A percentile compares a stretch with the other conserved stretches of the same genome.
These are phyloP conservation scores for Telenomus remus DNA, from an alignment of 1,140 invertebrate genomes.

Conservation along the genomic window DNA sequence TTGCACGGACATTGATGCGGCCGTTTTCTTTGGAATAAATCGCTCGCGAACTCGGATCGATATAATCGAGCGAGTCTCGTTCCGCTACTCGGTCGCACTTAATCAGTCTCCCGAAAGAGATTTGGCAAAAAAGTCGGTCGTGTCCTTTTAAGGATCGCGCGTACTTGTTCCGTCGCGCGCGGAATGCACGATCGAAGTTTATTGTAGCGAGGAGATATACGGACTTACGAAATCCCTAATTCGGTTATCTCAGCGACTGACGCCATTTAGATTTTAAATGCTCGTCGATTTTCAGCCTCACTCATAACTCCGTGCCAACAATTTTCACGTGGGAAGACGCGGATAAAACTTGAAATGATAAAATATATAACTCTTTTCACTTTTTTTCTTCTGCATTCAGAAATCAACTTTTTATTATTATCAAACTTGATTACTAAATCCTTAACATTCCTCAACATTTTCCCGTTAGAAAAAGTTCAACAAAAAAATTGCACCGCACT, in stretches of 20 bases:
- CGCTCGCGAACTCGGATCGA: conserved; percentile 32
- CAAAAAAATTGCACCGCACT: neutral
- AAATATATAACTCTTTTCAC: neutral
- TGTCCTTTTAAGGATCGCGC: conserved; percentile 35
- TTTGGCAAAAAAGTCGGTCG: conserved; percentile 26
- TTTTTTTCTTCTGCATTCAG: neutral
- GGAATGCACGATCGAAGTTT: conserved; percentile 24
- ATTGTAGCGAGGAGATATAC: conserved; percentile 20
- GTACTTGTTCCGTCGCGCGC: conserved; percentile 5
- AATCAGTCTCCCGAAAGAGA: conserved; percentile 34
- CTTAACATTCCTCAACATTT: too few species aligned
- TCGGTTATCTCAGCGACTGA: conserved; percentile 10
- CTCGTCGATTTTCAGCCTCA: neutral
- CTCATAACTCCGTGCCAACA: neutral
- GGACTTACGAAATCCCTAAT: conserved; percentile 11
- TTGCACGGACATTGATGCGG: conserved; percentile 35
- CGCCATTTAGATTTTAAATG: conserved; percentile 9
- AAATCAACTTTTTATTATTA: neutral
- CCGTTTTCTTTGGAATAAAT: conserved; percentile 46
- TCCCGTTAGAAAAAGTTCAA: neutral
- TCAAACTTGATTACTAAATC: too few species aligned
- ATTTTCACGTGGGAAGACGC: neutral
- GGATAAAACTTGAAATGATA: neutral
- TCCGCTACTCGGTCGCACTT: conserved; percentile 29
- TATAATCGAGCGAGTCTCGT: conserved; percentile 38